Base-by-base conservation (phyloP, 2,113 vertebrate genomes). In the Callocephalon fimbriatum region DNA sequence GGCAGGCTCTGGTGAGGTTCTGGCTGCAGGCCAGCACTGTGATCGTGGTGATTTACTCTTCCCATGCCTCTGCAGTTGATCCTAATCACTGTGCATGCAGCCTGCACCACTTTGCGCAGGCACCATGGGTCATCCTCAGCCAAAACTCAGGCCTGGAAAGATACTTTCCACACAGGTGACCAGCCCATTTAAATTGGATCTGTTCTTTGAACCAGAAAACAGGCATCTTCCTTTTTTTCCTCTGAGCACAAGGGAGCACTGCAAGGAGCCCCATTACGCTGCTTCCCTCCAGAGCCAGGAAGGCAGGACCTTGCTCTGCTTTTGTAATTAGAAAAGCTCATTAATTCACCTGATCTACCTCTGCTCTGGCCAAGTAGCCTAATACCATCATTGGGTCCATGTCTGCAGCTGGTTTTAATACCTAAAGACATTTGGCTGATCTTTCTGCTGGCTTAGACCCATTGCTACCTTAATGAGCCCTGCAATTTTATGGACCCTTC, bases 161-260 rank as follows among this genome's bases (percentile, higher is more conserved):
- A 74, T 27, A 7, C 38, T 58, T 3, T 6, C n/a, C 27, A 63
- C 54, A 13, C 37, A 72, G 54, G 6, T 19, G 51, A 74, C 56
- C 37, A 47, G 44, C 51, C 23, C 0, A 0, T 35, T 21, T 40
- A 27, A 71, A 31, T 10, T 5, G 3, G 18, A 32, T 35, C 4
- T 23, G 12, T 37, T 37, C 70, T 63, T 75, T 42, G 58, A 75
- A 10, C 15, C 25, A 29, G 19, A 78, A 90, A 82, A 29, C 4
- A 10, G 23, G 25, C 4, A 6, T 59, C 72, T 89, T 72, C 5
- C 7, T 45, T 56, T 29, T 5, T 0, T 47, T 4, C 7, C 26
- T 38, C 63, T 29, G 20, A 73, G 63, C 42, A 75, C 0, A 3
- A 53, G 27, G 62, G 26, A 88, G 5, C n/a, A 26, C 67, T 66